These are phyloP conservation scores for Campopleginae sp. DNA, from an alignment of 2,888 invertebrate species.

Conservation along the genomic window DNA sequence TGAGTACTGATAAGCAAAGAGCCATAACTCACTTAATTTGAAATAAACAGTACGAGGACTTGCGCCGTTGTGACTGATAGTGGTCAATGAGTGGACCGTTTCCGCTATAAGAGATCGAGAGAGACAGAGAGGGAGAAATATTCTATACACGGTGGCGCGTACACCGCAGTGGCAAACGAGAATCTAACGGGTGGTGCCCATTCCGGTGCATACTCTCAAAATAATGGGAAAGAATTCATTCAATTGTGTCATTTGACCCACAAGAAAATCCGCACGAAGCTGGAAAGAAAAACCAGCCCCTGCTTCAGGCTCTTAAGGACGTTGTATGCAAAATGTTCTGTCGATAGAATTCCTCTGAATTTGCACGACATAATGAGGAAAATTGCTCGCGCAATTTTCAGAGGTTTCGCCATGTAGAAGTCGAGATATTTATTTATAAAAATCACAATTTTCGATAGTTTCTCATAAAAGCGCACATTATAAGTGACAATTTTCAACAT, in stretches of 20 bases:
- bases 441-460: too few species aligned
- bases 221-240: not conserved
- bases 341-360: too few species aligned
- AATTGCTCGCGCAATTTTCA: too few species aligned
- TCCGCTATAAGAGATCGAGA: conserved; percentile 18
- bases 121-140: conserved; percentile 13
- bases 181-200: not conserved
- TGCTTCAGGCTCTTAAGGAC: not conserved
- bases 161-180: conserved; percentile 51
- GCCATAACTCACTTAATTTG: conserved; percentile 1
- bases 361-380: too few species aligned
- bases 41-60: not conserved
- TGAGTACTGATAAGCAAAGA: not conserved
- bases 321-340: too few species aligned
- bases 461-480: too few species aligned
- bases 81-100: not conserved
- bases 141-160: conserved; percentile 51
- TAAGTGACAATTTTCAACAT: too few species aligned
- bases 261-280: not conserved
- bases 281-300: not conserved
- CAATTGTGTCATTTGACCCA: not conserved
- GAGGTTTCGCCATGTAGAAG: too few species aligned
- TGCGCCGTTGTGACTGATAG: not conserved
- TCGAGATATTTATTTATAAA: too few species aligned
- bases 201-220: not conserved